phyloP scores from a whole-genome alignment of 2,888 invertebrate genomes.

The Drosophila tripunctata region DNA sequence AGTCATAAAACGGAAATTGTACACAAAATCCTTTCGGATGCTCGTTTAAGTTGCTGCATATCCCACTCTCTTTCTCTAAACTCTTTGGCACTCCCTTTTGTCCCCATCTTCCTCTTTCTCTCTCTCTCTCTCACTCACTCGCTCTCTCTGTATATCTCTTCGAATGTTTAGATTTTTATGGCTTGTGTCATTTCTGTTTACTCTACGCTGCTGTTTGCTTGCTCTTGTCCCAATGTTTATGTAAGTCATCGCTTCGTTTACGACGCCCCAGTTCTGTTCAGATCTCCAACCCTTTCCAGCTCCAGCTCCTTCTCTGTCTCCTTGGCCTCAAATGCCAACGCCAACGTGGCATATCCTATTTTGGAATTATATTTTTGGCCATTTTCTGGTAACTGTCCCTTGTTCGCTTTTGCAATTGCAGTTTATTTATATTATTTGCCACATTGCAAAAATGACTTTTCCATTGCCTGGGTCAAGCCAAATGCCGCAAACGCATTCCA shows the following conservation, averaged over 20 bases:
- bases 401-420: conserved; percentile 65
- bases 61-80: too few species aligned
- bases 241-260: conserved; percentile 79
- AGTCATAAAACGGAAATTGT: conserved; percentile 84
- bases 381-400: conserved; percentile 63
- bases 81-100: too few species aligned
- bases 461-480: conserved; percentile 38
- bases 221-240: conserved; percentile 77
- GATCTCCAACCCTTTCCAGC: conserved; percentile 2
- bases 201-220: conserved; percentile 63
- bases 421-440: conserved; percentile 78
- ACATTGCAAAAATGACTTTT: conserved; percentile 61
- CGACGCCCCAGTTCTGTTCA: conserved; percentile 55
- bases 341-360: conserved; percentile 60
- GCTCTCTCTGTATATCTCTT: neutral
- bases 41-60: conserved; percentile 75
- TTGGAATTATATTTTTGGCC: conserved; percentile 76
- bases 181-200: conserved; percentile 80
- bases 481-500: conserved; percentile 51
- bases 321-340: neutral
- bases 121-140: neutral
- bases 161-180: conserved; percentile 73
- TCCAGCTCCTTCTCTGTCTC: neutral
- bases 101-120: neutral
- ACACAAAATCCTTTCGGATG: conserved; percentile 83